phyloP scores from a whole-genome alignment of 1,140 invertebrate species.

The Eriosoma lanigerum region DNA sequence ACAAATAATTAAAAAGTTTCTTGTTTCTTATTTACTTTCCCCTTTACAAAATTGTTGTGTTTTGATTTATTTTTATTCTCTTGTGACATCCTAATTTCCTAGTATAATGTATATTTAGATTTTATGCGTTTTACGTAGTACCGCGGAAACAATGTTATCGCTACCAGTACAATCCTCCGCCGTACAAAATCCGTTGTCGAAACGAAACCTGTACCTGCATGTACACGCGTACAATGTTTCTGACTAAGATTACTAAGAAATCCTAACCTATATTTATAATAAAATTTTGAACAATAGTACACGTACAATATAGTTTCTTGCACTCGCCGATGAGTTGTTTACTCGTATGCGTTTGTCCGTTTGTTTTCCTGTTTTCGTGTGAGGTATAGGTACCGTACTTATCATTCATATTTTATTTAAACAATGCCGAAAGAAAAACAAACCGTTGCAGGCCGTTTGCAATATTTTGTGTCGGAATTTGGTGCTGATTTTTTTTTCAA shows the following conservation, averaged over 20 bases:
- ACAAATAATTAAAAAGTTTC: too few species aligned
- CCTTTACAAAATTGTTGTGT: too few species aligned
- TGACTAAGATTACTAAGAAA: too few species aligned
- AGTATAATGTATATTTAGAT: too few species aligned
- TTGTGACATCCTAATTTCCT: too few species aligned
- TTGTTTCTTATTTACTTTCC: too few species aligned
- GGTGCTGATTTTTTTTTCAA: constrained; percentile 21
- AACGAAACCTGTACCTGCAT: constrained; percentile 18
- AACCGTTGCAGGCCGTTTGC: neutral
- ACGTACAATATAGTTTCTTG: constrained; percentile 13
- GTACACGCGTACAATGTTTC: constrained; percentile 13
- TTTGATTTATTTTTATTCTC: too few species aligned
- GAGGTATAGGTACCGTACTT: neutral
- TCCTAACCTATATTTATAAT: neutral
- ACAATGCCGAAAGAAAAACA: constrained; percentile 22
- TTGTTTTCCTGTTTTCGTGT: neutral
- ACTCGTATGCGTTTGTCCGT: constrained; percentile 12
- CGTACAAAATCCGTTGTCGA: too few species aligned
- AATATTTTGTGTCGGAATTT: neutral
- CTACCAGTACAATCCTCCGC: too few species aligned
- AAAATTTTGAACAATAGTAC: neutral
- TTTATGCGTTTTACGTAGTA: neutral
- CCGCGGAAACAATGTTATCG: constrained; percentile 34
- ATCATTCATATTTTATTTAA: constrained; percentile 29
- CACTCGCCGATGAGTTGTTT: neutral